Percentiles rank a stretch among this genome's conserved stretches.
Conservation (phyloP, 1,140 invertebrate species). For the Drosophila willistoni region DNA sequence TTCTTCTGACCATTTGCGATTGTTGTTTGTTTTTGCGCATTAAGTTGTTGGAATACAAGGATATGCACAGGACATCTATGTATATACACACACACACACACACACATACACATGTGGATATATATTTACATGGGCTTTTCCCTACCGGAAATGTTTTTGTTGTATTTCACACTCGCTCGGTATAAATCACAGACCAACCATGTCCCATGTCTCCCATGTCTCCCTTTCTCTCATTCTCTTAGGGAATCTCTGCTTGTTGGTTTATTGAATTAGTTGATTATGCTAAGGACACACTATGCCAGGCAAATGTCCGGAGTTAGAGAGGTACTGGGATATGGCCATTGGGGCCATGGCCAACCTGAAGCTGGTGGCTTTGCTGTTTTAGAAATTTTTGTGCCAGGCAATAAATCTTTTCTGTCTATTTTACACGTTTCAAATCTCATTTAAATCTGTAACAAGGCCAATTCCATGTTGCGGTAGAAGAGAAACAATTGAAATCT, state of each 20-base stretch:
- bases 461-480: constrained; percentile 58
- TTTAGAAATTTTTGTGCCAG: constrained; percentile 20
- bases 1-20: constrained; percentile 46
- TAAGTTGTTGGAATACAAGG: constrained; percentile 63
- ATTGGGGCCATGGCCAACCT: not conserved
- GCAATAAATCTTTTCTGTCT: constrained; percentile 65
- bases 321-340: not conserved
- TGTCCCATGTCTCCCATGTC: constrained; percentile 44
- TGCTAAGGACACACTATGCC: constrained; percentile 21
- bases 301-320: not conserved
- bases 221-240: not conserved
- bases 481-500: constrained; percentile 27
- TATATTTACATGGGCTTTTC: constrained; percentile 31
- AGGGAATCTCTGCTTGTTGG: constrained; percentile 34
- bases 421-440: constrained; percentile 56
- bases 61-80: constrained; percentile 30
- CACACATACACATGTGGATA: constrained; percentile 14
- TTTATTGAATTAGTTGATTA: constrained; percentile 78
- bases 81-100: constrained; percentile 11
- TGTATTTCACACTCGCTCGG: constrained; percentile 61
- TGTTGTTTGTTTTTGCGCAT: constrained; percentile 66
- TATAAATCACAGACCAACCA: constrained; percentile 62
- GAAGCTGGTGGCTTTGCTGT: constrained; percentile 45
- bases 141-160: constrained; percentile 56
- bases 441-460: constrained; percentile 67